Evolutionary conservation across 1,140 invertebrate genomes (phyloP).

Genomic region (Ganaspis sp.): DNA sequence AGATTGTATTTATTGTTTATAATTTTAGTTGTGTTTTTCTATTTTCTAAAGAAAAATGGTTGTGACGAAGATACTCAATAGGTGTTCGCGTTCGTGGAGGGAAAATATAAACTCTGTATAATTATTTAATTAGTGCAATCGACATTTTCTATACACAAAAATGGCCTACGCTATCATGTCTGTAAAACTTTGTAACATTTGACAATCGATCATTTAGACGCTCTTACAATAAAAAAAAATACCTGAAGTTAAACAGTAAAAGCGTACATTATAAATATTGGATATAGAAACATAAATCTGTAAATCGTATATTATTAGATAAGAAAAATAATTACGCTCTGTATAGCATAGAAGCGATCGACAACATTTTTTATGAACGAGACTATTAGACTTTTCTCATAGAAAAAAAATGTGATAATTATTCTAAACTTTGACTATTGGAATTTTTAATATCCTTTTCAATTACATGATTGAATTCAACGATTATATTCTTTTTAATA

Average conservation of each 20-base stretch:
- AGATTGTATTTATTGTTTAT: neutral
- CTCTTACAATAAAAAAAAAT: slow-evolving; percentile 46
- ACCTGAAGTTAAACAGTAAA: slow-evolving; percentile 46
- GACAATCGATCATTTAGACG: slow-evolving; percentile 62
- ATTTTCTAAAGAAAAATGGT: slow-evolving; percentile 32
- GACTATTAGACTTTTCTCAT: neutral
- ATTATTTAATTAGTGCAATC: neutral
- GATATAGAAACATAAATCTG: slow-evolving; percentile 38
- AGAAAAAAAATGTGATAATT: neutral
- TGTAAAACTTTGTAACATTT: slow-evolving; percentile 39
- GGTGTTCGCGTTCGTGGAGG: slow-evolving; percentile 31
- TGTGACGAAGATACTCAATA: slow-evolving; percentile 36
- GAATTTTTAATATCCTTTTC: neutral
- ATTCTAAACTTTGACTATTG: neutral
- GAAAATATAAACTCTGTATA: slow-evolving; percentile 34
- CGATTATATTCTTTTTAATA: too few relatives aligned
- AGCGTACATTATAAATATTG: slow-evolving; percentile 35
- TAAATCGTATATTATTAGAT: slow-evolving; percentile 29
- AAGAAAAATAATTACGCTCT: slow-evolving; percentile 39
- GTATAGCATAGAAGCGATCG: slow-evolving; percentile 33
- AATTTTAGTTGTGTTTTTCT: neutral
- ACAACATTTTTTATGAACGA: slow-evolving; percentile 13
- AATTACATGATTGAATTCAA: too few relatives aligned
- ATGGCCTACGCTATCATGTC: slow-evolving; percentile 31
- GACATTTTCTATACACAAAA: slow-evolving; percentile 36